Conservation (phyloP, 2,797 vertebrate species). For the Labeo calbasu region DNA sequence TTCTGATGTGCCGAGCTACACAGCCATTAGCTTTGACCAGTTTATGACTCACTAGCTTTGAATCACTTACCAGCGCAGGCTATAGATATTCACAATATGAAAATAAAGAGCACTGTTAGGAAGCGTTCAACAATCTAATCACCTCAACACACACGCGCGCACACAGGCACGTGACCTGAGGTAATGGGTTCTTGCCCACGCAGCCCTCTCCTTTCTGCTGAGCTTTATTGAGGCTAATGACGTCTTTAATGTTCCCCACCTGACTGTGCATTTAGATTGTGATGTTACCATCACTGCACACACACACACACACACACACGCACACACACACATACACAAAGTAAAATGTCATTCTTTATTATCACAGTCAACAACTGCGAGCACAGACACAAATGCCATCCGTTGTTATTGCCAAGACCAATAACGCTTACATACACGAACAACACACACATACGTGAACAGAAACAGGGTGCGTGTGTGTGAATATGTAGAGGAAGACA, state of each 20-base stretch:
- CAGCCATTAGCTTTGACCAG: constrained; percentile 24
- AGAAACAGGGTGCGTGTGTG: constrained; percentile 33
- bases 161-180: constrained; percentile 36
- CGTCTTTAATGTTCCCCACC: constrained; percentile 80
- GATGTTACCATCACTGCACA: constrained; percentile 73
- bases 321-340: constrained; percentile 28
- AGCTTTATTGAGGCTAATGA: constrained; percentile 75
- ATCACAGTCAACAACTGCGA: constrained; percentile 47
- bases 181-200: constrained; percentile 61
- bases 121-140: constrained; percentile 32
- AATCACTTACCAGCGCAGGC: constrained; percentile 41
- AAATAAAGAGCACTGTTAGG: constrained; percentile 35
- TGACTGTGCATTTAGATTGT: constrained; percentile 84
- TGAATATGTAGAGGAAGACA: constrained; percentile 48
- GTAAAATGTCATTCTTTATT: constrained; percentile 53
- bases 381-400: constrained; percentile 43
- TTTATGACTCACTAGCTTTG: constrained; percentile 36
- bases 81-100: constrained; percentile 42
- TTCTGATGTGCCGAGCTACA: constrained; percentile 2
- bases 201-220: constrained; percentile 50
- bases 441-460: constrained; percentile 27
- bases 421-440: constrained; percentile 24
- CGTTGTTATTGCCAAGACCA: constrained; percentile 42
- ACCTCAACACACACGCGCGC: constrained; percentile 30
- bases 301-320: constrained; percentile 37